Evolutionary conservation across 2,113 vertebrate genomes (phyloP), one percentile per base, ranked within the genome.

Genomic region (Albula goreensis): DNA sequence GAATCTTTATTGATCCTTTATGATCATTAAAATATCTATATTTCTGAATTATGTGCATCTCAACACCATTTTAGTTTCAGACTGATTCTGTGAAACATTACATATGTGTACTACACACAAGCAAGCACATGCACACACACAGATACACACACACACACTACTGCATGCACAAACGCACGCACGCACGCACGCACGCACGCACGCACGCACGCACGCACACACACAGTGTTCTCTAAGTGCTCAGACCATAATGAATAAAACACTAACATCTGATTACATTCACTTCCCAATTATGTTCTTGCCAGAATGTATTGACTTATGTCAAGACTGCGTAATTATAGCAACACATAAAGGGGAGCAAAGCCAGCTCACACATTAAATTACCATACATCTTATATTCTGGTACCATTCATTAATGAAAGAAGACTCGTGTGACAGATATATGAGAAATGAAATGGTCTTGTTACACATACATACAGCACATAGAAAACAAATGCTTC

Each of bases 201-300:
- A 85, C 52, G 84, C 50, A 49, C 74, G 84, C 78, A 81, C 60
- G 74, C 74, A 66, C 74, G 51, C 74, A 88, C 82, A 78, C 52
- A 87, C 85, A 83, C 85, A 87, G 41, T 60, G 56, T 11, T 3
- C 56, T 60, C 31, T 41, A 41, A 41, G 31, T 41, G 31, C 31
- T 70, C 66, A 6, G 66, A 19, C 22, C 5, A 17, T n/a, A 70
- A n/a, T 70, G 66, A 70, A n/a, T 70, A 6, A 70, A 70, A 70
- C 11, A 70, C 22, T 19, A 12, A 4, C 66, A 6, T 70, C 66
- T 70, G 66, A 70, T 78, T 49, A 41, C 31, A 12, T 70, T 70
- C 7, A 56, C 6, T 78, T 10, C 41, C 9, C 77, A 78, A 78
- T 78, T 78, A 78, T 48, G 25, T 48, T 78, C 25, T 78, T 10